Conservation (phyloP, 2,888 invertebrate species). For the Chirona hameri region DNA sequence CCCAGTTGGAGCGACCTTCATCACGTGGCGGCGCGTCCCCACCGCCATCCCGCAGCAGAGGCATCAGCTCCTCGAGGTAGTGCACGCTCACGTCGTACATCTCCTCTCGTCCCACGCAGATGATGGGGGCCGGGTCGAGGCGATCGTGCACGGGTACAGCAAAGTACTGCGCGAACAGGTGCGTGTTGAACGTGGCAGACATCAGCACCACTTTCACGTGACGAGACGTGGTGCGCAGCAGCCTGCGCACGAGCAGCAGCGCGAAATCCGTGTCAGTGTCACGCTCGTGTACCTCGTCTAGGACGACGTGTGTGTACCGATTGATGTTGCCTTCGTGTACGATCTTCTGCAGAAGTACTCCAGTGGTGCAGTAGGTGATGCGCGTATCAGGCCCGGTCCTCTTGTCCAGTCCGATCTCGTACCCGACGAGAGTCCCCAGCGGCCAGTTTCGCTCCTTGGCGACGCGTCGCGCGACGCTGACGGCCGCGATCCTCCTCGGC, state of each 20-base stretch:
- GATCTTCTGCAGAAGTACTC: slow-evolving; percentile 75
- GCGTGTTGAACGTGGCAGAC: slow-evolving; percentile 86
- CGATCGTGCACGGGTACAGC: slow-evolving; percentile 46
- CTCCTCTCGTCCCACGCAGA: slow-evolving; percentile 46
- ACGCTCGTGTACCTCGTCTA: slow-evolving; percentile 93
- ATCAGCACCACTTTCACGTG: slow-evolving; percentile 74
- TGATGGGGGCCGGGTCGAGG: slow-evolving; percentile 54
- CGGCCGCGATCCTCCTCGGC: slow-evolving; percentile 88
- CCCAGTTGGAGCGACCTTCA: background rate
- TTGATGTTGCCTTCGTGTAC: slow-evolving; percentile 66
- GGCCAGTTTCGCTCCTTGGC: slow-evolving; percentile 78
- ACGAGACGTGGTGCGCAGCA: slow-evolving; percentile 64
- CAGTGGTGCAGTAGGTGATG: slow-evolving; percentile 82
- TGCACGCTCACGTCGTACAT: slow-evolving; percentile 33
- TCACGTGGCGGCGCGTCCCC: background rate
- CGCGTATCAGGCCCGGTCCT: slow-evolving; percentile 63
- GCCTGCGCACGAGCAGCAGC: slow-evolving; percentile 72
- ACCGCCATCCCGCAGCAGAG: slow-evolving; percentile 31
- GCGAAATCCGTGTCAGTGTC: slow-evolving; percentile 89
- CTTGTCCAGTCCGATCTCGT: slow-evolving; percentile 73
- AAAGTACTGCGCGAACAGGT: slow-evolving; percentile 68
- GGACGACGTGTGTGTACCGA: slow-evolving; percentile 79
- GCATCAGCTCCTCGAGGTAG: slow-evolving; percentile 38
- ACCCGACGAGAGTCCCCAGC: slow-evolving; percentile 78
- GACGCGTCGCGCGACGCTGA: slow-evolving; percentile 80